Percentiles rank a stretch among this genome's conserved stretches.
phyloP scores from a whole-genome alignment of 2,113 vertebrate species.

The Channa argus region DNA sequence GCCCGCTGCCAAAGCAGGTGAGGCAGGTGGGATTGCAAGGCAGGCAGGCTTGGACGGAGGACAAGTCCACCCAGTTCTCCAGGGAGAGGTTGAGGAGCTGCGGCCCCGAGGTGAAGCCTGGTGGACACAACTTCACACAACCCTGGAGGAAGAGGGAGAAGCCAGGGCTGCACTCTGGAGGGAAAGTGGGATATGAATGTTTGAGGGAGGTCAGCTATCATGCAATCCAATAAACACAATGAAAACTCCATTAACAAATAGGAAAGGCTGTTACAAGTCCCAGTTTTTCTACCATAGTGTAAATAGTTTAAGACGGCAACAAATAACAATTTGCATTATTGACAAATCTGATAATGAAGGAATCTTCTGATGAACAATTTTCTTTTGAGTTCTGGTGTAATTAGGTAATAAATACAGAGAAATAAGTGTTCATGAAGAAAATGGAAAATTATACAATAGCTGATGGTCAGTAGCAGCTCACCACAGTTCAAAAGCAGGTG shows the following conservation, averaged over 20 bases:
- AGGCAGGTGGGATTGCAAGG: slow-evolving; percentile 91
- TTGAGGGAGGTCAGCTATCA: background rate
- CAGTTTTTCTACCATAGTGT: no score
- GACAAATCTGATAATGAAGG: background rate
- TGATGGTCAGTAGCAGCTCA: background rate
- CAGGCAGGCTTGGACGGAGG: slow-evolving; percentile 89
- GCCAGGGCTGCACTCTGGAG: slow-evolving; percentile 91
- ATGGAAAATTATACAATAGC: background rate
- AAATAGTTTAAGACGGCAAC: background rate
- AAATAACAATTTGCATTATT: background rate
- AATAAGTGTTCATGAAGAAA: no score
- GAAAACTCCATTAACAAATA: background rate
- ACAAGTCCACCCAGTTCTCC: slow-evolving; percentile 90
- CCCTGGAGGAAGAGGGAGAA: slow-evolving; percentile 95
- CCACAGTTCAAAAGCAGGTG: background rate
- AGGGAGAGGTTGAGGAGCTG: slow-evolving; percentile 86
- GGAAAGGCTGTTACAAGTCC: no score
- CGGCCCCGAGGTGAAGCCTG: slow-evolving; percentile 85
- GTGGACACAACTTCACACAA: slow-evolving; percentile 92
- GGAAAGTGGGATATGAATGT: background rate
- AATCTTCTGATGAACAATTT: background rate
- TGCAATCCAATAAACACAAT: background rate
- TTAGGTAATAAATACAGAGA: no score
- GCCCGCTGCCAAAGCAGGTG: slow-evolving; percentile 86
- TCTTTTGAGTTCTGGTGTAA: no score